These are phyloP conservation scores for Pachyrhynchus sulphureomaculatus DNA, from an alignment of 1,140 invertebrate genomes.

Conservation along the genomic window DNA sequence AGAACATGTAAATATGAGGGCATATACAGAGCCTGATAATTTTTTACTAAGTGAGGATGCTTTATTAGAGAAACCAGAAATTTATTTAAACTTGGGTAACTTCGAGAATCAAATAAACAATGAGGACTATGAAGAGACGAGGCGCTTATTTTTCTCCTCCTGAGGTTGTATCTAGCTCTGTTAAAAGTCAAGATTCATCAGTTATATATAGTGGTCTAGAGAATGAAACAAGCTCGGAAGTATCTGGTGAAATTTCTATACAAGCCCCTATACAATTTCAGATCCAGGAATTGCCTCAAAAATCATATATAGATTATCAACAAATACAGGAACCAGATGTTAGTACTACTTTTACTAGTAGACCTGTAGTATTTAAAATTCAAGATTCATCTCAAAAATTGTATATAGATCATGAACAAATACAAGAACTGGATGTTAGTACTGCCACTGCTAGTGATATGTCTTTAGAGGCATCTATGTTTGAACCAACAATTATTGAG, in stretches of 20 bases:
- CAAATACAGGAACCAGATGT: neutral
- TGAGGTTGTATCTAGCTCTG: constrained; percentile 22
- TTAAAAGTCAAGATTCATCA: constrained; percentile 22
- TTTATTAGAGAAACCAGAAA: constrained; percentile 41
- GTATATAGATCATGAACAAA: neutral
- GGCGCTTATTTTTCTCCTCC: constrained; percentile 22
- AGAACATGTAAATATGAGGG: constrained; percentile 3
- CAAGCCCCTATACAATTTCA: constrained; percentile 14
- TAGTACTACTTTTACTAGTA: neutral
- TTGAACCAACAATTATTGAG: constrained; percentile 2
- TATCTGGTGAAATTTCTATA: constrained; percentile 29
- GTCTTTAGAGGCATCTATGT: constrained; percentile 7
- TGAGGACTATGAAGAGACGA: constrained; percentile 26
- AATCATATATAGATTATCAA: neutral
- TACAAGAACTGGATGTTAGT: neutral
- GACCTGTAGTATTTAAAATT: constrained; percentile 15
- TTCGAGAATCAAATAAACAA: constrained; percentile 10
- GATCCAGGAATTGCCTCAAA: neutral
- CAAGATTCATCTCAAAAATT: neutral
- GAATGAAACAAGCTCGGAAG: constrained; percentile 12
- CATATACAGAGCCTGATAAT: constrained; percentile 11
- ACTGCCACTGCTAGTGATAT: neutral
- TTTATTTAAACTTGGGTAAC: constrained; percentile 9
- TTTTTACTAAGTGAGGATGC: constrained; percentile 41
- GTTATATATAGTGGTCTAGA: constrained; percentile 36